phyloP scores from a whole-genome alignment of 2,888 invertebrate species.

The Clusia tigrina region DNA sequence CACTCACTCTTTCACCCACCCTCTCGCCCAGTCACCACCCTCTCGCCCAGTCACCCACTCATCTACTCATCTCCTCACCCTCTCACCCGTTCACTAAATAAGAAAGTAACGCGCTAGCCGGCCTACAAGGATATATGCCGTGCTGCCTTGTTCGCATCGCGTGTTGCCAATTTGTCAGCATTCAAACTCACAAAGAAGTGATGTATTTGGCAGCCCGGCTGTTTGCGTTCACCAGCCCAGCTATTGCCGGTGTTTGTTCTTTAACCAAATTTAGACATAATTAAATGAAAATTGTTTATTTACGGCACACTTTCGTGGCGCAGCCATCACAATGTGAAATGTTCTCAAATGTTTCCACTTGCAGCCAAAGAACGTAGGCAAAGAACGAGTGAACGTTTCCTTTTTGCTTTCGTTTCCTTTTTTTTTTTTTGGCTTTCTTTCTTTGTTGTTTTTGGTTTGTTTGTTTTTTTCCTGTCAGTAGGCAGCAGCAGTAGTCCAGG shows the following conservation, averaged over 20 bases:
- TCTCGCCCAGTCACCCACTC: not conserved
- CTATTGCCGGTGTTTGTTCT: slow-evolving; percentile 47
- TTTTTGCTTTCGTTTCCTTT: too few species aligned
- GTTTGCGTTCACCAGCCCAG: slow-evolving; percentile 39
- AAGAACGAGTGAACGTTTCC: too few species aligned
- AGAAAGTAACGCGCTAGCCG: not conserved
- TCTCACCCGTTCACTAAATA: not conserved
- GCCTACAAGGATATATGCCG: too few species aligned
- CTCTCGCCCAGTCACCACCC: not conserved
- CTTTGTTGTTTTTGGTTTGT: too few species aligned
- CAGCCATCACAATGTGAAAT: too few species aligned
- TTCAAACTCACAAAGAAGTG: slow-evolving; percentile 46
- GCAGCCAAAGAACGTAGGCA: too few species aligned
- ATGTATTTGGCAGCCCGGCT: slow-evolving; percentile 40
- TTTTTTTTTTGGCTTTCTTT: too few species aligned
- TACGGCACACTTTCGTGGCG: slow-evolving; percentile 51
- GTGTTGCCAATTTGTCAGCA: slow-evolving; percentile 62
- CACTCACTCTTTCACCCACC: not conserved
- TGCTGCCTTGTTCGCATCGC: slow-evolving; percentile 42
- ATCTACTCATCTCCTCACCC: not conserved
- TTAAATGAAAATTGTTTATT: slow-evolving; percentile 62
- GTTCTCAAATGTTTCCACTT: too few species aligned
- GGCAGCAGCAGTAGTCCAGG: too few species aligned
- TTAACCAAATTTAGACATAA: slow-evolving; percentile 61
- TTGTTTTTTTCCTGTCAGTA: too few species aligned